Conservation (phyloP, 2,797 vertebrate species). For the Pipistrellus nathusii region DNA sequence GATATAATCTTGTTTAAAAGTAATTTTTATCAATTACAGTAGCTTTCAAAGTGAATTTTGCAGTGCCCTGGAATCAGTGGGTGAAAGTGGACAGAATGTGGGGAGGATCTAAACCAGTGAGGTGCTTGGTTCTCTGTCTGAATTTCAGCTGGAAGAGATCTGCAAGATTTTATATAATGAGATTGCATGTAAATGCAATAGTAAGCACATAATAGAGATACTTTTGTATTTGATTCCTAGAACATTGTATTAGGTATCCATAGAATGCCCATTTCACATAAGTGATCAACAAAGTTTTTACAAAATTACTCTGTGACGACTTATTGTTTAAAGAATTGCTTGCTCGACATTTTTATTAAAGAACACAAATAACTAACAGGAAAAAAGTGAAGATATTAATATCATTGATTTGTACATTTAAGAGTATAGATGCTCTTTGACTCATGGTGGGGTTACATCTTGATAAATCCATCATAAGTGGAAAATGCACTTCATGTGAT, state of each 20-base stretch:
- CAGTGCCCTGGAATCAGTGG: neutral
- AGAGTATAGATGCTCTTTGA: neutral
- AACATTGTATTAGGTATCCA: neutral
- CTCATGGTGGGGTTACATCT: neutral
- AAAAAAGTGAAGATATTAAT: slow-evolving; percentile 15
- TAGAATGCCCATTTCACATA: neutral
- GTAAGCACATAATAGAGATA: neutral
- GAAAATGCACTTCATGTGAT: neutral
- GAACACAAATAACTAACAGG: neutral
- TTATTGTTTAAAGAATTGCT: slow-evolving; percentile 31
- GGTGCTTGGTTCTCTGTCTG: neutral
- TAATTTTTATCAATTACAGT: neutral
- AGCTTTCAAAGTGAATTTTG: slow-evolving; percentile 42
- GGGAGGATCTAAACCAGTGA: neutral
- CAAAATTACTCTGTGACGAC: neutral
- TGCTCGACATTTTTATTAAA: neutral
- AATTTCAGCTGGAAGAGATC: neutral
- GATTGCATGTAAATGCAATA: neutral
- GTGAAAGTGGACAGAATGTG: neutral
- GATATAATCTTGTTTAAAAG: slow-evolving; percentile 13
- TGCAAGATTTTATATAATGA: neutral
- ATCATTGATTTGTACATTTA: neutral
- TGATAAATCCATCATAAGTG: neutral
- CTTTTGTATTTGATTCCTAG: neutral
- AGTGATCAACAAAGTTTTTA: neutral